Base-by-base conservation (phyloP, 2,797 vertebrate species). In the Knipowitschia caucasica region DNA sequence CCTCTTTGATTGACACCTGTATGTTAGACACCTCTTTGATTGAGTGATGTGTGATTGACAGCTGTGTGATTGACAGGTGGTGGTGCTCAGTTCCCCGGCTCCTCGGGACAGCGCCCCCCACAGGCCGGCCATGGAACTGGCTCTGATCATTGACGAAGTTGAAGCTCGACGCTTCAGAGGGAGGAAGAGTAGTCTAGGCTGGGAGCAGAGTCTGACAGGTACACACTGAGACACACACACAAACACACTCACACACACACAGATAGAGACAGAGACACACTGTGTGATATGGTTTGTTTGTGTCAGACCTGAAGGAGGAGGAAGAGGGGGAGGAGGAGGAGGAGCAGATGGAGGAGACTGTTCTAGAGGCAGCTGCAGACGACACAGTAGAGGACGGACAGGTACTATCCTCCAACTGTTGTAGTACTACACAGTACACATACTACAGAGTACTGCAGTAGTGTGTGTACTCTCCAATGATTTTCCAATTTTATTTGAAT, bases 181-280 rank as follows among this genome's bases (percentile, higher is more conserved):
- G 25, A 70, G 89, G 23, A 91, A 74, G 84, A 92, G 90, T 79
- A 70, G 87, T 0, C 77, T 92, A 38, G 51, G 94, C 11, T 97
- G 94, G 95, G 94, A 97, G 56, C 91, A 75, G 0, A 92, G 56
- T 14, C 78, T 96, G 56, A n/a, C n/a, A n/a, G n/a, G n/a, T n/a
- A n/a, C n/a, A n/a, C n/a, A n/a, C n/a, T n/a, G n/a, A n/a, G n/a
- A n/a, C n/a, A n/a, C n/a, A n/a, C n/a, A n/a, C n/a, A n/a, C n/a
- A n/a, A n/a, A n/a, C n/a, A n/a, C n/a, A n/a, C n/a, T n/a, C n/a
- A n/a, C n/a, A n/a, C n/a, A n/a, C n/a, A n/a, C n/a, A n/a, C n/a
- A n/a, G n/a, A n/a, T n/a, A n/a, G n/a, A n/a, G n/a, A n/a, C n/a
- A n/a, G n/a, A n/a, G n/a, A n/a, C n/a, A n/a, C n/a, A n/a, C n/a